Percentiles rank a stretch among this genome's conserved stretches.
phyloP scores from a whole-genome alignment of 2,888 invertebrate species.

The Epinotia brunnichana region DNA sequence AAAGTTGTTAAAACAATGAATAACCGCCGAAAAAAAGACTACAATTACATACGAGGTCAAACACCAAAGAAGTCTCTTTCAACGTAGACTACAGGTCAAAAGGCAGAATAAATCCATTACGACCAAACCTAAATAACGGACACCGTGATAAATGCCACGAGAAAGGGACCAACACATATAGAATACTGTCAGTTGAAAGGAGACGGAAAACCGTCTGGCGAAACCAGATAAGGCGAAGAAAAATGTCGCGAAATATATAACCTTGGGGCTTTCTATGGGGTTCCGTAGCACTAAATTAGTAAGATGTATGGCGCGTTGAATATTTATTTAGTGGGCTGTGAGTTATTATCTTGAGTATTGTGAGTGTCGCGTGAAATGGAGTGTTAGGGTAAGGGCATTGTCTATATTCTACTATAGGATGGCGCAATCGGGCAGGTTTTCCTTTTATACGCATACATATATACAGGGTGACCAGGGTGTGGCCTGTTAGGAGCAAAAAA shows the following conservation, averaged over 20 bases:
- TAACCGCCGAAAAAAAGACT: neutral
- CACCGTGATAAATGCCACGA: slow-evolving; percentile 65
- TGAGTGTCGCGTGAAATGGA: slow-evolving; percentile 45
- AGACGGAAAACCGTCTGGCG: slow-evolving; percentile 68
- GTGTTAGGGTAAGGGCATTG: slow-evolving; percentile 49
- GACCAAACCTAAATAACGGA: slow-evolving; percentile 78
- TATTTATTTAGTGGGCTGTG: slow-evolving; percentile 76
- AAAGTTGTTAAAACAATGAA: neutral
- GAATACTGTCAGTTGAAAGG: slow-evolving; percentile 49
- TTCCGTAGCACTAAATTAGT: slow-evolving; percentile 80
- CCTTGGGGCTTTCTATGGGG: slow-evolving; percentile 75
- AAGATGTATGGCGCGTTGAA: slow-evolving; percentile 80
- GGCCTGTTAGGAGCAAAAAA: too few species aligned
- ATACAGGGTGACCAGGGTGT: too few species aligned
- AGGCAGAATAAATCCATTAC: slow-evolving; percentile 78
- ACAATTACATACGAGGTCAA: slow-evolving; percentile 2
- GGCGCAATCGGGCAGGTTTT: neutral
- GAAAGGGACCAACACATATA: slow-evolving; percentile 54
- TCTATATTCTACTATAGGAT: slow-evolving; percentile 7
- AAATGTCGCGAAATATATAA: slow-evolving; percentile 82
- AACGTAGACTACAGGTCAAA: slow-evolving; percentile 68
- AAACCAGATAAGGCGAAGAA: slow-evolving; percentile 79
- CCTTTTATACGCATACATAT: too few species aligned
- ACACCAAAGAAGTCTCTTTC: slow-evolving; percentile 28
- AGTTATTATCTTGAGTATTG: slow-evolving; percentile 61